Conservation (phyloP, 2,888 invertebrate species). For the Phymatocera aterrima region DNA sequence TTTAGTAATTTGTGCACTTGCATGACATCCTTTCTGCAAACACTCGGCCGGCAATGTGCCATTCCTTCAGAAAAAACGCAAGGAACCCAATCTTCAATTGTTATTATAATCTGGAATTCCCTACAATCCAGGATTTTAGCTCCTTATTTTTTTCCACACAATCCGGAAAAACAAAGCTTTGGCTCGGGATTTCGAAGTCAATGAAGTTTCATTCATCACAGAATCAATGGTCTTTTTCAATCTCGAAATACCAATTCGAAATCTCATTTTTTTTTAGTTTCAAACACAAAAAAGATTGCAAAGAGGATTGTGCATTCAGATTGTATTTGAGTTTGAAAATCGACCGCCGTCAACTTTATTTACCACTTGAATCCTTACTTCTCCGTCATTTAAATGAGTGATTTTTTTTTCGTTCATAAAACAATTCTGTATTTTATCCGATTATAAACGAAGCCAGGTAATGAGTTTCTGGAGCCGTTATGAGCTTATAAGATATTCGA, state of each 20-base stretch:
- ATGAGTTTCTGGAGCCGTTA: too few relatives aligned
- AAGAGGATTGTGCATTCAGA: too few relatives aligned
- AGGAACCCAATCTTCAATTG: not conserved
- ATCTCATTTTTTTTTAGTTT: not conserved
- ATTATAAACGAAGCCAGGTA: too few relatives aligned
- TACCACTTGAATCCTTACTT: too few relatives aligned
- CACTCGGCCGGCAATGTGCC: not conserved
- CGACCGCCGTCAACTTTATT: too few relatives aligned
- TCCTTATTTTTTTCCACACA: not conserved
- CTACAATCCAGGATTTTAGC: not conserved
- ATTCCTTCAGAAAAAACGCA: not conserved
- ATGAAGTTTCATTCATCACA: not conserved
- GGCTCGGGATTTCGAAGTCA: not conserved
- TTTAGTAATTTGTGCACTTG: constrained; percentile 24
- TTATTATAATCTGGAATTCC: not conserved
- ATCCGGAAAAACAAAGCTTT: constrained; percentile 6
- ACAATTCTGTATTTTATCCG: too few relatives aligned
- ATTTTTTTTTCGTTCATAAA: too few relatives aligned
- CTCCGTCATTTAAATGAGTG: too few relatives aligned
- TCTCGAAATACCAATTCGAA: not conserved
- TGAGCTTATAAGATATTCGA: not conserved
- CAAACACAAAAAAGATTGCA: too few relatives aligned
- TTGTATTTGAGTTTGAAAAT: too few relatives aligned
- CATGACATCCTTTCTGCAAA: not conserved
- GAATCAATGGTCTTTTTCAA: not conserved